A percentile compares a stretch with the other conserved stretches of the same genome.
Conservation (phyloP, 2,888 invertebrate genomes). For the Teleogryllus oceanicus region DNA sequence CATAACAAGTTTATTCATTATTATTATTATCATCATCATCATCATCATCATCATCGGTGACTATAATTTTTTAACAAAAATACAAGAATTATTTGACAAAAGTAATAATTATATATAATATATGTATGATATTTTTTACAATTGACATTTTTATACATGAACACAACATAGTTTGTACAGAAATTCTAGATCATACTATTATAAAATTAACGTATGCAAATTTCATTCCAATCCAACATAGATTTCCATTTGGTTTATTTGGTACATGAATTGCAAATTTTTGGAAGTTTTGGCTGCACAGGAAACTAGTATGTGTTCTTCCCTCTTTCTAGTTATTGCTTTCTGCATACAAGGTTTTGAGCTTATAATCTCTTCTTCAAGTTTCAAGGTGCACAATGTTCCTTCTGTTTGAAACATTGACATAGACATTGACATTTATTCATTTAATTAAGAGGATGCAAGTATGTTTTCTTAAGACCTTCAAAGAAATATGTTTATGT, state of each 20-base stretch:
- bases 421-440: too few relatives aligned
- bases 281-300: constrained; percentile 7
- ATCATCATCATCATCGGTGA: neutral
- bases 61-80: constrained; percentile 11
- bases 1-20: neutral
- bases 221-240: neutral
- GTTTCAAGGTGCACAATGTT: too few relatives aligned
- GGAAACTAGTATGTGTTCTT: neutral
- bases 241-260: too few relatives aligned
- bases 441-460: too few relatives aligned
- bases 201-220: neutral
- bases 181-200: neutral
- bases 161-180: constrained; percentile 9
- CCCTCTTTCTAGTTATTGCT: neutral
- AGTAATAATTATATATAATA: neutral
- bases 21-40: neutral
- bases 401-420: too few relatives aligned
- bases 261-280: neutral
- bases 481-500: too few relatives aligned
- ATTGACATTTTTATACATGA: constrained; percentile 18
- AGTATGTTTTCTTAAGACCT: too few relatives aligned
- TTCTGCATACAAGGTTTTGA: neutral
- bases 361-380: too few relatives aligned
- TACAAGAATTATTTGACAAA: constrained; percentile 18
- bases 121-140: neutral